phyloP scores from a whole-genome alignment of 2,113 vertebrate genomes.

The Cercocebus atys region DNA sequence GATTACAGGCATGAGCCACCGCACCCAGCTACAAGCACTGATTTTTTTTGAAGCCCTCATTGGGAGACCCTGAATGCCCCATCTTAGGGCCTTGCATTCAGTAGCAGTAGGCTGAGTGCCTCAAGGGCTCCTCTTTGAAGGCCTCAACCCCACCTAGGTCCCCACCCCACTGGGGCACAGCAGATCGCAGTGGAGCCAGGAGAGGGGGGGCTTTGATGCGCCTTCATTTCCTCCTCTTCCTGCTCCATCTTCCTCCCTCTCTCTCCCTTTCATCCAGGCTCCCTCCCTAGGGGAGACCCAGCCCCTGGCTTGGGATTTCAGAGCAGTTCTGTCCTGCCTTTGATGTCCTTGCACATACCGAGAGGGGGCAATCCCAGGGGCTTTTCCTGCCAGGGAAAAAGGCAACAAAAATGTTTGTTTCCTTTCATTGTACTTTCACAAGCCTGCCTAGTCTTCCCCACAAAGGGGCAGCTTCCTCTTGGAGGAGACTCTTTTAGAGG shows the following conservation, averaged over 20 bases:
- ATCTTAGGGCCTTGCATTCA: rapidly evolving
- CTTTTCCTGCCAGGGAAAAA: background rate
- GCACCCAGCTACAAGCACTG: background rate
- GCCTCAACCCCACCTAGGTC: background rate
- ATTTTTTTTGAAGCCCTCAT: background rate
- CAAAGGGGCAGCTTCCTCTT: background rate
- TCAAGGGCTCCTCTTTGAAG: background rate
- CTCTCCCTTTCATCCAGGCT: background rate
- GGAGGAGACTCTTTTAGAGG: background rate
- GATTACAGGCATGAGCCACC: too few species aligned
- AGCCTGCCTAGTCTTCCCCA: background rate
- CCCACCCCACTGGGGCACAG: background rate
- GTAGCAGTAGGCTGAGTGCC: background rate
- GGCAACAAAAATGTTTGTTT: background rate
- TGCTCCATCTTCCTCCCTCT: background rate
- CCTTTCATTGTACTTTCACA: background rate
- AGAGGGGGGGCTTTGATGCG: background rate
- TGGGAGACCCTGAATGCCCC: background rate
- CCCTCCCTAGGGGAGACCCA: background rate
- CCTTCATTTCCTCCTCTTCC: background rate
- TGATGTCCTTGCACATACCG: background rate
- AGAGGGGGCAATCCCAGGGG: background rate
- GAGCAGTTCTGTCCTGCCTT: background rate
- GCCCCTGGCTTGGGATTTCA: background rate
- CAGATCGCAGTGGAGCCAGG: background rate